Base-by-base conservation (phyloP, 2,797 vertebrate genomes). In the Clarias platycephalus region DNA sequence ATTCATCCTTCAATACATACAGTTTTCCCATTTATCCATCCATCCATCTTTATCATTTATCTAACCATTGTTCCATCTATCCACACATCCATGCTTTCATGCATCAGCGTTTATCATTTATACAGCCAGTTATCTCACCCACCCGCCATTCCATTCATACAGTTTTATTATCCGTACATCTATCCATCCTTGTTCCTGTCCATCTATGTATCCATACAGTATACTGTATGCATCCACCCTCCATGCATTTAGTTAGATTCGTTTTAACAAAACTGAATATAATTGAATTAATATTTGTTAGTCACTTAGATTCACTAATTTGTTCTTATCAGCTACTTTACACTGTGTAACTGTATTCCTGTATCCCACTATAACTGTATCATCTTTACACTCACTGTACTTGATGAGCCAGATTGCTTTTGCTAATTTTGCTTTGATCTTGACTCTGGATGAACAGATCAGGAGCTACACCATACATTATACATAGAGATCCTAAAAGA, bases 401-500 rank as follows among this genome's bases (percentile, higher is more conserved):
- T 49, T 26, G 37, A 26, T n/a, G 22, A 76, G 28, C 26, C 70
- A 55, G 26, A 53, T 2, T 0, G 40, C 40, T 8, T 44, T 44
- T 8, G 20, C 26, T 24, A n/a, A 22, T 34, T 3, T 20, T 63
- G 26, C 58, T 55, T 34, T 83, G 81, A 72, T 84, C 67, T 15
- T 86, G 89, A 90, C n/a, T 80, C 62, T 28, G 24, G 28, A 64
- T 90, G 87, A 90, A 55, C n/a, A 75, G 55, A 66, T 31, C 26
- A 83, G 76, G 55, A 24, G 67, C 49, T 75, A 55, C 67, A 68
- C 6, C 20, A 62, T 60, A 70, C 22, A 12, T 57, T 71, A 70
- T 37, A 67, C 57, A 34, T 81, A 58, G 18, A 58, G 31, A n/a
- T 57, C 62, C 26, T 58, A 26, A 58, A 80, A 67, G 15, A 60